A percentile compares a stretch with the other conserved stretches of the same genome.
These are phyloP conservation scores for Vidua macroura DNA, from an alignment of 2,113 vertebrate species.

Conservation along the genomic window DNA sequence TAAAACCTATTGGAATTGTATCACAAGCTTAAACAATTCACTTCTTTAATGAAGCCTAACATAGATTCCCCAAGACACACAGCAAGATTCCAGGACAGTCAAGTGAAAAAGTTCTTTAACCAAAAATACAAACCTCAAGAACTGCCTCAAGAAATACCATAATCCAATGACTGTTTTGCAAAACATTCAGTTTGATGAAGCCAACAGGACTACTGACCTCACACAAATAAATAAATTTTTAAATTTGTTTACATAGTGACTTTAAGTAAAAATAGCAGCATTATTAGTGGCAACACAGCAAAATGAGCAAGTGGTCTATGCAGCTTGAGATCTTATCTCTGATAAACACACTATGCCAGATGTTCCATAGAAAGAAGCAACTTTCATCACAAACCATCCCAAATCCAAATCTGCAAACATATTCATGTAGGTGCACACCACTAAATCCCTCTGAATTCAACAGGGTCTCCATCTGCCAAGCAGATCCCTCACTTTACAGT, in stretches of 20 bases:
- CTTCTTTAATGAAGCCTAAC: neutral
- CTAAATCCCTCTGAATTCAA: neutral
- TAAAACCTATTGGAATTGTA: neutral
- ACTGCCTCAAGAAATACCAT: constrained; percentile 9
- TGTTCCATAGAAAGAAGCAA: neutral
- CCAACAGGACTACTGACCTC: neutral
- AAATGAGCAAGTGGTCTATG: neutral
- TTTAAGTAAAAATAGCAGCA: neutral
- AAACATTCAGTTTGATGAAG: neutral
- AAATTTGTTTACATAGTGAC: neutral
- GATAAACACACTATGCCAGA: neutral
- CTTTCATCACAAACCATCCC: neutral
- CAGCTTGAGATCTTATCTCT: neutral
- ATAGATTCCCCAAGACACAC: neutral
- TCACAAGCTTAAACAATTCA: neutral
- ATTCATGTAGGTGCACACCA: neutral
- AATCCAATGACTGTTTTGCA: neutral
- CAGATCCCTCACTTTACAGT: neutral
- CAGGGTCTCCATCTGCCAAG: neutral
- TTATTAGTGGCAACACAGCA: neutral
- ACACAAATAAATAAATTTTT: constrained; percentile 1
- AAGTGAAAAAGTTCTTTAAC: neutral
- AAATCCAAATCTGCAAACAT: neutral
- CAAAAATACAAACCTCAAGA: neutral
- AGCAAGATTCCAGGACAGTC: neutral